phyloP scores from a whole-genome alignment of 1,140 invertebrate genomes.

The Leptopilina clavipes region DNA sequence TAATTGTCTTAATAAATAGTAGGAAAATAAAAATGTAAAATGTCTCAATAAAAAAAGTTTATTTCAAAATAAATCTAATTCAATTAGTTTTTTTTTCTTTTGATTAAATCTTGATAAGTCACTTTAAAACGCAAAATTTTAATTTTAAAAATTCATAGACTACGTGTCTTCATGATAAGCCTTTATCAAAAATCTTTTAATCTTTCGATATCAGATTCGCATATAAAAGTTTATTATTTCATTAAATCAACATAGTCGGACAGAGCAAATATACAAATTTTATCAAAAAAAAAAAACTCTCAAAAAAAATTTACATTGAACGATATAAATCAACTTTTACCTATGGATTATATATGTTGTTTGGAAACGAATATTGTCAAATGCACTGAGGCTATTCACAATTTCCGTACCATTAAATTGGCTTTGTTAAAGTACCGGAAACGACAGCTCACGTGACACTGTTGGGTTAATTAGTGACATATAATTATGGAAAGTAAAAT shows the following conservation, averaged over 20 bases:
- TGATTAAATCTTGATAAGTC: too few species aligned
- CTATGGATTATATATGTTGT: background rate
- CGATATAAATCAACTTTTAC: background rate
- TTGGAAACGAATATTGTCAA: constrained; percentile 14
- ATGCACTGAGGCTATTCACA: background rate
- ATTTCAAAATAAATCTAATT: background rate
- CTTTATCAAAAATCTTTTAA: constrained; percentile 13
- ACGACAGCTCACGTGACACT: constrained; percentile 35
- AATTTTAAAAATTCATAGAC: background rate
- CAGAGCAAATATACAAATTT: background rate
- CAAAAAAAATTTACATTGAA: background rate
- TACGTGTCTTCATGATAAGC: background rate
- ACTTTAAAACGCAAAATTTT: background rate
- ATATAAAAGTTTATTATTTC: constrained; percentile 9
- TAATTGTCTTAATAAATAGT: too few species aligned
- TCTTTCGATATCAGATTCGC: background rate
- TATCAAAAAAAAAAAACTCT: background rate
- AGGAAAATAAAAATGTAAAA: too few species aligned
- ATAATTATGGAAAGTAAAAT: constrained; percentile 41
- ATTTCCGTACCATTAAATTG: constrained; percentile 42
- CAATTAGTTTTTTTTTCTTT: too few species aligned
- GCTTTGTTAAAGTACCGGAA: constrained; percentile 50
- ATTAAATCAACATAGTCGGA: background rate
- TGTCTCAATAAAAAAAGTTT: too few species aligned
- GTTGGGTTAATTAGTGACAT: constrained; percentile 40